Percentiles rank a stretch among this genome's conserved stretches.
Conservation (phyloP, 1,140 invertebrate genomes). For the Caenorhabditis tropicalis region DNA sequence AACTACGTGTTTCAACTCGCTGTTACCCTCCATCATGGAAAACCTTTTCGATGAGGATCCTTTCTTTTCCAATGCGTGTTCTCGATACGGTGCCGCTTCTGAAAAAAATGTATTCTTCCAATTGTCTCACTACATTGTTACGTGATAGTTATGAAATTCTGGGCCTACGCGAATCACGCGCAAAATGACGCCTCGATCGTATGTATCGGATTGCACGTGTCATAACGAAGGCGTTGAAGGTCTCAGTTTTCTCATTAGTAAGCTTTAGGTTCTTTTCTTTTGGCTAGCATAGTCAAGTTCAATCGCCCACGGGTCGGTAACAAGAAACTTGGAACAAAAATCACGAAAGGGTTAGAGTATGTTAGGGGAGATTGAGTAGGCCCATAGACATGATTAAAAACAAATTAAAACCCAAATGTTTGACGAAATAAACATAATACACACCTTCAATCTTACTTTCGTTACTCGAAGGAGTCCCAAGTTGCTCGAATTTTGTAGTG, state of each 20-base stretch:
- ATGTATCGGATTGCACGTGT: conserved; percentile 27
- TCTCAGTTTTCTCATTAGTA: conserved; percentile 33
- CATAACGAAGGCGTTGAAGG: conserved; percentile 23
- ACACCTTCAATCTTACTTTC: conserved; percentile 26
- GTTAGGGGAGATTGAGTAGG: too few relatives aligned
- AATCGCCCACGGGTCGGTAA: not conserved
- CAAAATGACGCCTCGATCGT: conserved; percentile 17
- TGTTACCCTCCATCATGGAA: conserved; percentile 54
- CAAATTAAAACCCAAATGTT: not conserved
- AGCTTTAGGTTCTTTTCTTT: not conserved
- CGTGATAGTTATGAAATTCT: not conserved
- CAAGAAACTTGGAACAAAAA: not conserved
- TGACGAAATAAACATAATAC: not conserved
- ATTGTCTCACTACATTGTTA: not conserved
- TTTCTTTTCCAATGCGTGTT: not conserved
- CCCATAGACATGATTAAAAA: too few relatives aligned
- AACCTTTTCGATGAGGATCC: conserved; percentile 47
- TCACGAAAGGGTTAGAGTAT: not conserved
- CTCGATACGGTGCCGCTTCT: not conserved
- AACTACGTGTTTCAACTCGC: conserved; percentile 21
- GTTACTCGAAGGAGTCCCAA: not conserved
- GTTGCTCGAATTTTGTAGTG: conserved; percentile 62
- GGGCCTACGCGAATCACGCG: not conserved
- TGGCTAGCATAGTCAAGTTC: not conserved
- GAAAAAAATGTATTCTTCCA: not conserved